These are phyloP conservation scores for Chondrilla cf. caribensis DNA, from an alignment of 37 sponge, comb jelly and placozoan genomes.

Conservation along the genomic window DNA sequence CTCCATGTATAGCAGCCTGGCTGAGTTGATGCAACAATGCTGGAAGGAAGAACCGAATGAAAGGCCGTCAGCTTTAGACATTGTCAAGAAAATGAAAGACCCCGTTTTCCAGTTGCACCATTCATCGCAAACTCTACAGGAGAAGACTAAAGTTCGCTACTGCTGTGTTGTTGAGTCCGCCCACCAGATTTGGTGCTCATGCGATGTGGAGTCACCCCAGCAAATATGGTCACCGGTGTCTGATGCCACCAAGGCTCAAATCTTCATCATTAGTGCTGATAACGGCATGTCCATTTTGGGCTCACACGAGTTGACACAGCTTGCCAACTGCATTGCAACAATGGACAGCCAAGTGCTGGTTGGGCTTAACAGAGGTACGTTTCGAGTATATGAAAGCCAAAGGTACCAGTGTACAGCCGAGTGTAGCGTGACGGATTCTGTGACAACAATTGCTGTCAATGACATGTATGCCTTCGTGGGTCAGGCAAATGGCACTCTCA, in stretches of 20 bases:
- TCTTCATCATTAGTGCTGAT: slow-evolving; percentile 69
- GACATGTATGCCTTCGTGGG: slow-evolving; percentile 75
- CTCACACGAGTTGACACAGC: slow-evolving; percentile 58
- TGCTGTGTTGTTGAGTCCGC: slow-evolving; percentile 65
- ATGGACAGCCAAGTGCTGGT: slow-evolving; percentile 74
- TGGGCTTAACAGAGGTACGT: slow-evolving; percentile 70
- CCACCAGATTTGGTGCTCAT: slow-evolving; percentile 61
- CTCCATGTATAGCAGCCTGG: slow-evolving; percentile 49
- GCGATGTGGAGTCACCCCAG: slow-evolving; percentile 46
- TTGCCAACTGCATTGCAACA: slow-evolving; percentile 53
- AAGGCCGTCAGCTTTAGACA: slow-evolving; percentile 35
- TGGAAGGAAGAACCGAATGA: slow-evolving; percentile 53
- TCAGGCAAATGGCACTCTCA: slow-evolving; percentile 69
- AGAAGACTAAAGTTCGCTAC: slow-evolving; percentile 61
- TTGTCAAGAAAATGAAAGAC: slow-evolving; percentile 29
- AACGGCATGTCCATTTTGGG: slow-evolving; percentile 60
- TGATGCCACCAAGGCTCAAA: slow-evolving; percentile 55
- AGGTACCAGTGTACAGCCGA: slow-evolving; percentile 71
- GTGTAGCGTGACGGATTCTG: slow-evolving; percentile 59
- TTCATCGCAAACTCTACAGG: slow-evolving; percentile 46
- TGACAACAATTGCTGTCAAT: slow-evolving; percentile 61
- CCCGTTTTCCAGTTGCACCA: slow-evolving; percentile 58
- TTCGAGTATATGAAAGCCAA: slow-evolving; percentile 72
- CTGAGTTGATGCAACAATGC: slow-evolving; percentile 71
- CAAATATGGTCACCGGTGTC: slow-evolving; percentile 59